A percentile compares a stretch with the other conserved stretches of the same genome.
Conservation (phyloP, 2,888 invertebrate genomes). For the Mesorhabditis spiculigera region DNA sequence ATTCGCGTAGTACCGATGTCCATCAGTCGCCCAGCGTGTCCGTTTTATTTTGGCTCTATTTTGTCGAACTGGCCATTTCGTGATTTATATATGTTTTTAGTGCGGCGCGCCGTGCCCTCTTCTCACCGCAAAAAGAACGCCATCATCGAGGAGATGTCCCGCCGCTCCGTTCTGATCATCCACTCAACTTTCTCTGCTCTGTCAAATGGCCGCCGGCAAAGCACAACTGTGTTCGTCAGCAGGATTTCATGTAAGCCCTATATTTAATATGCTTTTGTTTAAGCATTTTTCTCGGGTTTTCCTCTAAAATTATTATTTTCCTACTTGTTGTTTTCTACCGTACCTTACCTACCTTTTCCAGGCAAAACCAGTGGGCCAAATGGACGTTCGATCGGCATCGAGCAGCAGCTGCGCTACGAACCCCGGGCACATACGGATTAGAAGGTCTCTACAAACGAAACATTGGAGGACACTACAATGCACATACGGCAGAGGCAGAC, state of each 20-base stretch:
- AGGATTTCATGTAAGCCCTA: too few species aligned
- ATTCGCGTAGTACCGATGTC: too few species aligned
- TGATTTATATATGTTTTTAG: background rate
- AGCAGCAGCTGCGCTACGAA: too few species aligned
- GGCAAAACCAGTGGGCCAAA: background rate
- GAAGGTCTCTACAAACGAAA: background rate
- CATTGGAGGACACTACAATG: background rate
- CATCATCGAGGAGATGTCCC: background rate
- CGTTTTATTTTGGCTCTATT: too few species aligned
- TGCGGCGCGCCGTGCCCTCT: background rate
- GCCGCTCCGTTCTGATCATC: background rate
- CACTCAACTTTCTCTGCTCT: background rate
- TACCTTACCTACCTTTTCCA: background rate
- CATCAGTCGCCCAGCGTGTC: too few species aligned
- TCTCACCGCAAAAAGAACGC: background rate
- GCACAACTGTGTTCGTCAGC: background rate
- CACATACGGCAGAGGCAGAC: background rate
- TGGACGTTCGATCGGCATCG: background rate
- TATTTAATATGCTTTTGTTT: background rate
- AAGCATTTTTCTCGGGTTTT: conserved; percentile 3
- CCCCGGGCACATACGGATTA: background rate
- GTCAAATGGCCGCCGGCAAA: background rate
- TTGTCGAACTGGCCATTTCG: too few species aligned
- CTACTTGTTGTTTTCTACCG: too few species aligned
- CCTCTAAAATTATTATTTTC: background rate